A percentile compares a stretch with the other conserved stretches of the same genome.
Conservation (phyloP, 2,888 invertebrate species). For the Drosophila nigricruria region DNA sequence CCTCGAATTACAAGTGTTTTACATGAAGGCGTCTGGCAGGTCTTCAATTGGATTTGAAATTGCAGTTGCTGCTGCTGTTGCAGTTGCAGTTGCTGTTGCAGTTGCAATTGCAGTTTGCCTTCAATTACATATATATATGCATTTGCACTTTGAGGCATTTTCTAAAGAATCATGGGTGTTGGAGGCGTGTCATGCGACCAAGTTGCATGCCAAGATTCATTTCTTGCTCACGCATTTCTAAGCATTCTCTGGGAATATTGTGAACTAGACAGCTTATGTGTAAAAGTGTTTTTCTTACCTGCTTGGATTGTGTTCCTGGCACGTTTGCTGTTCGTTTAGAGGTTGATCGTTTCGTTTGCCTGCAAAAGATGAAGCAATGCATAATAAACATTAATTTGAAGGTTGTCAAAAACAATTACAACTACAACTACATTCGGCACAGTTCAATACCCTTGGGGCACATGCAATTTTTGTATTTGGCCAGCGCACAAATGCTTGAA, state of each 20-base stretch:
- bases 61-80: slow-evolving; percentile 17
- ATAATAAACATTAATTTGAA: slow-evolving; percentile 45
- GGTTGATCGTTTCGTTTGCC: slow-evolving; percentile 38
- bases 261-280: not conserved
- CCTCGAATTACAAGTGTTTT: slow-evolving; percentile 75
- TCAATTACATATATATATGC: slow-evolving; percentile 23
- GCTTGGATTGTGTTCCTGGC: slow-evolving; percentile 52
- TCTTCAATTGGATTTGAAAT: slow-evolving; percentile 62
- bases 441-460: slow-evolving; percentile 65
- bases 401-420: slow-evolving; percentile 42
- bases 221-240: slow-evolving; percentile 66
- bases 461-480: slow-evolving; percentile 51
- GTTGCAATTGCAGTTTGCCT: slow-evolving; percentile 35
- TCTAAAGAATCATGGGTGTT: slow-evolving; percentile 44
- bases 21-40: slow-evolving; percentile 63
- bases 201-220: slow-evolving; percentile 56
- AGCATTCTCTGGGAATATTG: slow-evolving; percentile 48
- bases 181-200: slow-evolving; percentile 29
- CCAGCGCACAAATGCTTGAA: slow-evolving; percentile 47
- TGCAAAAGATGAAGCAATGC: slow-evolving; percentile 52
- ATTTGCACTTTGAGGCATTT: slow-evolving; percentile 55
- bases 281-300: slow-evolving; percentile 55
- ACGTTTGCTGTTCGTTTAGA: slow-evolving; percentile 44
- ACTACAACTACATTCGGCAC: slow-evolving; percentile 20
- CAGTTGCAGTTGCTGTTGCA: slow-evolving; percentile 14